A percentile compares a stretch with the other conserved stretches of the same genome.
Conservation (phyloP, 2,113 vertebrate species). For the Crotalus viridis region DNA sequence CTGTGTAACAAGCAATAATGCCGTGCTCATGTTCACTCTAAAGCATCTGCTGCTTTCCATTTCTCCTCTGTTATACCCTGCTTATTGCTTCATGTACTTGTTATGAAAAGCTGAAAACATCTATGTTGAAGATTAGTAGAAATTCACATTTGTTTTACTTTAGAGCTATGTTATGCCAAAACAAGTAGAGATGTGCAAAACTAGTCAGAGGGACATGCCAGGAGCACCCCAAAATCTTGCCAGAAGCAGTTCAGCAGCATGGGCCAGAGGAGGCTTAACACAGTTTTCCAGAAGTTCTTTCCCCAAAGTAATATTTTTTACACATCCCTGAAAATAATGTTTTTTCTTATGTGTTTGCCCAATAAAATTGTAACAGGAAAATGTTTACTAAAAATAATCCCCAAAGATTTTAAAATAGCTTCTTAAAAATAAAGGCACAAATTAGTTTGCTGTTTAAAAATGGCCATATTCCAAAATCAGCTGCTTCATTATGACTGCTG, state of each 20-base stretch:
- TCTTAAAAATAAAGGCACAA: background rate
- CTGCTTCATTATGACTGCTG: background rate
- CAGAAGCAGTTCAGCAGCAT: background rate
- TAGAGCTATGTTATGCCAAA: conserved; percentile 15
- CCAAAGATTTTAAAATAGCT: background rate
- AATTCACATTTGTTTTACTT: conserved; percentile 4
- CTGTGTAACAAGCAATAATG: background rate
- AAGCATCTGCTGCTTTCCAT: conserved; percentile 28
- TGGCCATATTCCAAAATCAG: background rate
- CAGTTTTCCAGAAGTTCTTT: background rate
- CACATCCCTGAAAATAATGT: background rate
- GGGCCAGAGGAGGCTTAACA: background rate
- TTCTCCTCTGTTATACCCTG: conserved; percentile 24
- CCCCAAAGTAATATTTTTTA: background rate
- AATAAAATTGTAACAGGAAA: background rate
- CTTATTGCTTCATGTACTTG: conserved; percentile 41
- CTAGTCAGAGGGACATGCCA: background rate
- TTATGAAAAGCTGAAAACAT: background rate
- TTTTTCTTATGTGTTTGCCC: conserved; percentile 30
- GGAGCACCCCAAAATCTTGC: background rate
- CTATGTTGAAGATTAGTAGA: background rate
- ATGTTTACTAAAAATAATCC: background rate
- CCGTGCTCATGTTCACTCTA: background rate
- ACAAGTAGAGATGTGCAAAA: background rate
- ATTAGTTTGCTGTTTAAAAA: background rate